Percentiles rank a stretch among this genome's conserved stretches.
These are phyloP conservation scores for Orius insidiosus DNA, from an alignment of 1,140 invertebrate genomes.

Conservation along the genomic window DNA sequence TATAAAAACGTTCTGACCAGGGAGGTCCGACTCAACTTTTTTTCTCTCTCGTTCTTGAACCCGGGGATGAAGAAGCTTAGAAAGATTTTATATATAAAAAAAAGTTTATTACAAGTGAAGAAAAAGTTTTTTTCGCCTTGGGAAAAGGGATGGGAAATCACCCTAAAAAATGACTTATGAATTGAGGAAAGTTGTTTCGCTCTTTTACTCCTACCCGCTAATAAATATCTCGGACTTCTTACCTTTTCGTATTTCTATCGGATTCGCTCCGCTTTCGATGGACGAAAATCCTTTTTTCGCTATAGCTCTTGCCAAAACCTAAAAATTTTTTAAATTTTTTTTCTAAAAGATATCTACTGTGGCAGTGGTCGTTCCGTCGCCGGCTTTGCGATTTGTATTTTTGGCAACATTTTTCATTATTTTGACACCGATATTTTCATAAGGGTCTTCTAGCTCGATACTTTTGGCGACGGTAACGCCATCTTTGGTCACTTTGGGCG, in stretches of 20 bases:
- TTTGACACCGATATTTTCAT: constrained; percentile 56
- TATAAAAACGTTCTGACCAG: no score
- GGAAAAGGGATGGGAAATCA: no score
- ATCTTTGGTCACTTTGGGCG: constrained; percentile 59
- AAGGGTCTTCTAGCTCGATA: constrained; percentile 56
- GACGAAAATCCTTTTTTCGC: constrained; percentile 57
- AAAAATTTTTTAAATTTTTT: neutral
- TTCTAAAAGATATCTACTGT: constrained; percentile 28
- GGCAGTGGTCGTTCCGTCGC: constrained; percentile 57
- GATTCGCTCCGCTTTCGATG: constrained; percentile 53
- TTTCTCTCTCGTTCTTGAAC: no score
- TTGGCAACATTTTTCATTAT: constrained; percentile 65
- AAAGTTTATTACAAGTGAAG: no score
- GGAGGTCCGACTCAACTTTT: no score
- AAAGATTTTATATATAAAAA: no score
- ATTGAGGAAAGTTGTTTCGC: no score
- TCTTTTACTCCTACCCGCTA: constrained; percentile 10
- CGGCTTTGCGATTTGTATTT: constrained; percentile 59
- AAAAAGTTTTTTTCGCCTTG: no score
- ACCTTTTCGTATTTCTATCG: constrained; percentile 49
- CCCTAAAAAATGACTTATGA: no score
- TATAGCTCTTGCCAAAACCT: constrained; percentile 43
- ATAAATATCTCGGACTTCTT: constrained; percentile 6
- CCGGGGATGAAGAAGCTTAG: no score
- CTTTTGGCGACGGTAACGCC: constrained; percentile 63